Percentiles rank a stretch among this genome's conserved stretches.
Conservation (phyloP, 2,797 vertebrate species). For the Alcedo atthis region DNA sequence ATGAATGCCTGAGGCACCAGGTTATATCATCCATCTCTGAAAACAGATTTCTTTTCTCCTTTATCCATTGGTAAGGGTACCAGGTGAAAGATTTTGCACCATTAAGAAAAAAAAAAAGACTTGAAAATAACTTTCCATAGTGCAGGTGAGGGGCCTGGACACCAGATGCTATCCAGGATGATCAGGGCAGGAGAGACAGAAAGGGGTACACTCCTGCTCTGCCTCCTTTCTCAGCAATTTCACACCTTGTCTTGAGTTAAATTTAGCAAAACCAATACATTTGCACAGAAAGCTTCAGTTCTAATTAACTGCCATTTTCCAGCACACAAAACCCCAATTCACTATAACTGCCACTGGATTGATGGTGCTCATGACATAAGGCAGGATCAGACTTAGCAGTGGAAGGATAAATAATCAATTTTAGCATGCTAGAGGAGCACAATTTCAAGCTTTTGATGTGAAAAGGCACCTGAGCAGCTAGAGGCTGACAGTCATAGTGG, state of each 20-base stretch:
- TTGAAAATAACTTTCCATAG: neutral
- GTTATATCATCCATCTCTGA: neutral
- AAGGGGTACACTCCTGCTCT: neutral
- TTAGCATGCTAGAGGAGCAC: neutral
- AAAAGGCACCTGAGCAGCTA: constrained; percentile 42
- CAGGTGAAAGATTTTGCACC: neutral
- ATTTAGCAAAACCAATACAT: constrained; percentile 50
- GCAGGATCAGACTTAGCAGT: neutral
- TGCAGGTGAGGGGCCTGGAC: neutral
- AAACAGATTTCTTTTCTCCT: neutral
- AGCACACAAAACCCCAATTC: constrained; percentile 27
- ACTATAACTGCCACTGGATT: neutral
- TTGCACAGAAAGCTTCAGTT: constrained; percentile 13
- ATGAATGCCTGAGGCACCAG: neutral
- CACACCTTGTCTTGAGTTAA: constrained; percentile 28
- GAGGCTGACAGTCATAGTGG: neutral
- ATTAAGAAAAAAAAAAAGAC: neutral
- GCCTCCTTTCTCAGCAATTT: neutral
- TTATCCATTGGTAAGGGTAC: neutral
- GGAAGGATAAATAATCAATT: constrained; percentile 56
- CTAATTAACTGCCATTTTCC: constrained; percentile 54
- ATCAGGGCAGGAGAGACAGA: neutral
- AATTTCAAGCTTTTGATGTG: constrained; percentile 27
- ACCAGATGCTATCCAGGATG: neutral
- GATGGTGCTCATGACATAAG: constrained; percentile 40